A percentile compares a stretch with the other conserved stretches of the same genome.
phyloP scores from a whole-genome alignment of 2,888 invertebrate genomes.

The Barypeithes pellucidus region DNA sequence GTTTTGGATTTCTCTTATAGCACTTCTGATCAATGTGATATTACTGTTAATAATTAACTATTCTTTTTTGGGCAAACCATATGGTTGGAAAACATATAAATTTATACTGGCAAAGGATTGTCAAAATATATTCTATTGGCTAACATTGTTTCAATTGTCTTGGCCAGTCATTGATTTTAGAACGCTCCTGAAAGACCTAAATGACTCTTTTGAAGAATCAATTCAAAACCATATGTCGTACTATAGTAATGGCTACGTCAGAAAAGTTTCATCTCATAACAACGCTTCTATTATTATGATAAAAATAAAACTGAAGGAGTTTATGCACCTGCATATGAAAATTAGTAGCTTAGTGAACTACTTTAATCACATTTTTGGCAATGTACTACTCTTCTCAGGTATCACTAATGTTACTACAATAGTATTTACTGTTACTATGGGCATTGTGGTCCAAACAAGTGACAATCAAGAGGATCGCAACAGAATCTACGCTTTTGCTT shows the following conservation, averaged over 20 bases:
- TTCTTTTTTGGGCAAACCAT: neutral
- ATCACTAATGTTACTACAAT: constrained; percentile 13
- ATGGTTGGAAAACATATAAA: constrained; percentile 8
- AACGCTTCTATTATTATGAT: neutral
- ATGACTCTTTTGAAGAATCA: constrained; percentile 1
- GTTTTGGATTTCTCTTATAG: neutral
- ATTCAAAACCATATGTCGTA: neutral
- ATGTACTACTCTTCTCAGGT: constrained; percentile 7
- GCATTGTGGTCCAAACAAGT: neutral
- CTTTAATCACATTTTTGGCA: constrained; percentile 3
- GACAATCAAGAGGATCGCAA: neutral
- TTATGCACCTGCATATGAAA: neutral
- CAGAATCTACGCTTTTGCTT: constrained; percentile 7
- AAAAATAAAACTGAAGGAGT: neutral
- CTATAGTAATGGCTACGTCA: neutral
- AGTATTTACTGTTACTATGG: constrained; percentile 14
- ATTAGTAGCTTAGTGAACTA: neutral
- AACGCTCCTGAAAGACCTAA: neutral
- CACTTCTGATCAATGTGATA: neutral
- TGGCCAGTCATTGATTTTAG: constrained; percentile 12
- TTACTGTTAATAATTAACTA: neutral
- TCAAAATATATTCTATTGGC: constrained; percentile 14
- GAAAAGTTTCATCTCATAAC: neutral
- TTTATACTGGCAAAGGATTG: neutral
- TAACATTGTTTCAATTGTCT: neutral